Conservation (phyloP, 2,888 invertebrate genomes). For the Spisula subtruncata region DNA sequence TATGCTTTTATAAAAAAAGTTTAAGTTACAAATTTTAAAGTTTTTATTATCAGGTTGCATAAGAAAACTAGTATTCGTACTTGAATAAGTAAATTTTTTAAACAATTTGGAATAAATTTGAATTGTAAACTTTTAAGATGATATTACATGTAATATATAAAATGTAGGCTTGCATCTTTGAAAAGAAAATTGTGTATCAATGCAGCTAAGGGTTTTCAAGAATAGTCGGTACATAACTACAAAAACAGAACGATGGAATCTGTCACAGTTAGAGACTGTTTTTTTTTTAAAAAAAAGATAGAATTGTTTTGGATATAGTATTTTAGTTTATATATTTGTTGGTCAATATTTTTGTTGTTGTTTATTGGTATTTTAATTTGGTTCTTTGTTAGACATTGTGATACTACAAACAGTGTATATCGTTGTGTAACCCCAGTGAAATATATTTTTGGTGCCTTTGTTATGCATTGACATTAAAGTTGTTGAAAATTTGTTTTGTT, state of each 20-base stretch:
- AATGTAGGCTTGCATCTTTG: no score
- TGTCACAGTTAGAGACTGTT: background rate
- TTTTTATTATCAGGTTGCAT: no score
- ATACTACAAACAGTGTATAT: slow-evolving; percentile 58
- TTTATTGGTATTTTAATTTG: slow-evolving; percentile 33
- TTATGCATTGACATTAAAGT: slow-evolving; percentile 68
- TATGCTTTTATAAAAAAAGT: no score
- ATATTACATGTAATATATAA: no score
- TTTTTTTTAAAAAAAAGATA: no score
- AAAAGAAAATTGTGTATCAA: no score
- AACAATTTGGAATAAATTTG: no score
- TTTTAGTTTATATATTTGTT: slow-evolving; percentile 25
- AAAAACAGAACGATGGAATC: no score
- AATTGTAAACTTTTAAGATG: no score
- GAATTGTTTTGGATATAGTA: background rate
- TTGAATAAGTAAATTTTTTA: no score
- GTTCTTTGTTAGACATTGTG: slow-evolving; percentile 56
- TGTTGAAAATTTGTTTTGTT: slow-evolving; percentile 30
- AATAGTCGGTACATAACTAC: background rate
- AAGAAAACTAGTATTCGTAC: no score
- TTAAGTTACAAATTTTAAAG: no score
- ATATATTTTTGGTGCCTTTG: slow-evolving; percentile 65
- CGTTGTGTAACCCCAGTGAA: slow-evolving; percentile 64
- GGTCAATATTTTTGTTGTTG: slow-evolving; percentile 41
- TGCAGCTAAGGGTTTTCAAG: background rate